These are phyloP conservation scores for Solenodon paradoxus DNA, from an alignment of 2,113 vertebrate species.

Conservation along the genomic window DNA sequence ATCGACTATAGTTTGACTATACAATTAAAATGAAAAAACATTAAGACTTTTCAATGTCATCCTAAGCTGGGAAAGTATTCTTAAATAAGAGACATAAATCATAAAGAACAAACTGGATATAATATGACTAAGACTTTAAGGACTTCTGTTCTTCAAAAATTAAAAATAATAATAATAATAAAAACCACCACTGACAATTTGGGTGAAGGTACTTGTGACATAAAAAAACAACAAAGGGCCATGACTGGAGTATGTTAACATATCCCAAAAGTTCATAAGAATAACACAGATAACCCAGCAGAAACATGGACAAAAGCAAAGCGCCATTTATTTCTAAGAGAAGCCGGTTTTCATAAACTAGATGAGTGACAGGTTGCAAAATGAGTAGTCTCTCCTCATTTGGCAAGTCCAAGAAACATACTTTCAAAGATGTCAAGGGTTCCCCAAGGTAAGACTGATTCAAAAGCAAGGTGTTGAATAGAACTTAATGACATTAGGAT, in stretches of 20 bases:
- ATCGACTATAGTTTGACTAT: not conserved
- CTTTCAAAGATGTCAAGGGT: not conserved
- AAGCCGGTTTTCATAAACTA: not conserved
- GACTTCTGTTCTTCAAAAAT: not conserved
- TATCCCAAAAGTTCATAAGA: not conserved
- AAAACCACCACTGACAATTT: not conserved
- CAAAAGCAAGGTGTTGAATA: not conserved
- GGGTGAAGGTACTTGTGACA: not conserved
- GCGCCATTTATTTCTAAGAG: not conserved
- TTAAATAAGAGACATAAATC: conserved; percentile 7
- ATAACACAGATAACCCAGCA: not conserved
- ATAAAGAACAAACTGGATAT: not conserved
- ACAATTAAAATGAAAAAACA: not conserved
- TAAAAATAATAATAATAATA: too few relatives aligned
- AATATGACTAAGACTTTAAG: not conserved
- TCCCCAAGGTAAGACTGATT: not conserved
- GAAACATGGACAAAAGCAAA: not conserved
- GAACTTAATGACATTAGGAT: not conserved
- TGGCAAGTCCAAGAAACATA: not conserved
- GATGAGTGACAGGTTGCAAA: not conserved
- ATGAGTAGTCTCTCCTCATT: not conserved
- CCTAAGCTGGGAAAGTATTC: not conserved
- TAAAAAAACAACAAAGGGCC: not conserved
- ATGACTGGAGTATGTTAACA: not conserved
- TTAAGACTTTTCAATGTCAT: not conserved